Evolutionary conservation across 2,888 invertebrate genomes (phyloP).

Genomic region (Drosophila mulleri): DNA sequence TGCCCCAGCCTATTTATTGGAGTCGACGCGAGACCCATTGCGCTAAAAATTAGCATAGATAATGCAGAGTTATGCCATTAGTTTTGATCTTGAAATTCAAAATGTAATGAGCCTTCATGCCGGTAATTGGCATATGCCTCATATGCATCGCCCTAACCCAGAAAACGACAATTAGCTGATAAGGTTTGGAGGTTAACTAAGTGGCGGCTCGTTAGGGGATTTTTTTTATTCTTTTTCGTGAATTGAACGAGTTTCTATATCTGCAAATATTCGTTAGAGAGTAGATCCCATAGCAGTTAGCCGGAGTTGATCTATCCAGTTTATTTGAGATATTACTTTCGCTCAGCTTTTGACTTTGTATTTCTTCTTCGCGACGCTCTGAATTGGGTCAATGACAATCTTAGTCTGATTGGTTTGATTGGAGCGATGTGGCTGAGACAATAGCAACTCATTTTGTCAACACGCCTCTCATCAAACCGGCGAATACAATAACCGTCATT

Average conservation of each 20-base stretch:
- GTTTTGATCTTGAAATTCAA: conserved; percentile 73
- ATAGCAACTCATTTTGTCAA: not conserved
- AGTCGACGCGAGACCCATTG: conserved; percentile 33
- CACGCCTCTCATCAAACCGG: conserved; percentile 9
- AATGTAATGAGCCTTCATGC: conserved; percentile 52
- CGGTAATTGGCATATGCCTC: conserved; percentile 53
- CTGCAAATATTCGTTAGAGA: not conserved
- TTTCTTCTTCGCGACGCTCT: not conserved
- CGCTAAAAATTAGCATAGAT: conserved; percentile 61
- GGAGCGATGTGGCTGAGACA: not conserved
- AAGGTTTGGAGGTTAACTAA: not conserved
- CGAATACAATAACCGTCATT: conserved; percentile 12
- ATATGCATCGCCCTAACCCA: conserved; percentile 24
- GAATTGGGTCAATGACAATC: conserved; percentile 19
- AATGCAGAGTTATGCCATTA: conserved; percentile 69
- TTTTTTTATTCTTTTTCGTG: not conserved
- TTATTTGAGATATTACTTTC: conserved; percentile 21
- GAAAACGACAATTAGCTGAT: conserved; percentile 17
- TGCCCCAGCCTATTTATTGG: conserved; percentile 35
- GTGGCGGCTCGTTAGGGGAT: not conserved
- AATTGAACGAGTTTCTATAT: not conserved
- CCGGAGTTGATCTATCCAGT: not conserved
- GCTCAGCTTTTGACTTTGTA: not conserved
- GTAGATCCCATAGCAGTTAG: not conserved
- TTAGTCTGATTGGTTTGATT: not conserved